Evolutionary conservation across 2,797 vertebrate genomes (phyloP).

Genomic region (Macroramphosus scolopax): DNA sequence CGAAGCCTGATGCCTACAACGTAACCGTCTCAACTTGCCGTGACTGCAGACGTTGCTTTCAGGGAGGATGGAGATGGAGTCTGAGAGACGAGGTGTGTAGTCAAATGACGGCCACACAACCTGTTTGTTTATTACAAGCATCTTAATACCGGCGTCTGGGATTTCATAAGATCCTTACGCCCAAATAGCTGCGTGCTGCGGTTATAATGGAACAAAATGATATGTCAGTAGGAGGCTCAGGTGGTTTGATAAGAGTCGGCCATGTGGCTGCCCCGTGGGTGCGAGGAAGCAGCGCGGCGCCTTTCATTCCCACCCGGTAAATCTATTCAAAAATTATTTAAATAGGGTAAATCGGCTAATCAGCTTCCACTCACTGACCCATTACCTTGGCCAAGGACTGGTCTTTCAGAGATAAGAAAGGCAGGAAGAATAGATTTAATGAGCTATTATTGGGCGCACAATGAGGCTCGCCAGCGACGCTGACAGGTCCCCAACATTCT

Average conservation of each 20-base stretch:
- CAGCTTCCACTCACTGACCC: slow-evolving; percentile 68
- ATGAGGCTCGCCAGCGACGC: slow-evolving; percentile 70
- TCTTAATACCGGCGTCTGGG: slow-evolving; percentile 55
- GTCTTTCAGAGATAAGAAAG: slow-evolving; percentile 76
- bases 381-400: slow-evolving; percentile 70
- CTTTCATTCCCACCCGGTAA: slow-evolving; percentile 68
- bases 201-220: slow-evolving; percentile 40
- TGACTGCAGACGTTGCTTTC: slow-evolving; percentile 39
- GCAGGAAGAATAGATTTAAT: slow-evolving; percentile 76
- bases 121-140: slow-evolving; percentile 50
- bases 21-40: slow-evolving; percentile 34
- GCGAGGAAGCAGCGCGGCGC: slow-evolving; percentile 11
- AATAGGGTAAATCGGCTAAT: slow-evolving; percentile 73
- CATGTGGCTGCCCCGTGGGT: slow-evolving; percentile 26
- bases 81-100: slow-evolving; percentile 13
- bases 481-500: slow-evolving; percentile 77
- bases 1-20: slow-evolving; percentile 54
- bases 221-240: slow-evolving; percentile 34
- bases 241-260: slow-evolving; percentile 46
- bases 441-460: slow-evolving; percentile 77
- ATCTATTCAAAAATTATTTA: slow-evolving; percentile 70
- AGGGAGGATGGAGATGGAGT: slow-evolving; percentile 22
- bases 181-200: slow-evolving; percentile 30
- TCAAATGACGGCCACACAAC: slow-evolving; percentile 5
- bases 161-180: slow-evolving; percentile 35